These are phyloP conservation scores for Passer montanus DNA, from an alignment of 2,113 vertebrate genomes.

Conservation along the genomic window DNA sequence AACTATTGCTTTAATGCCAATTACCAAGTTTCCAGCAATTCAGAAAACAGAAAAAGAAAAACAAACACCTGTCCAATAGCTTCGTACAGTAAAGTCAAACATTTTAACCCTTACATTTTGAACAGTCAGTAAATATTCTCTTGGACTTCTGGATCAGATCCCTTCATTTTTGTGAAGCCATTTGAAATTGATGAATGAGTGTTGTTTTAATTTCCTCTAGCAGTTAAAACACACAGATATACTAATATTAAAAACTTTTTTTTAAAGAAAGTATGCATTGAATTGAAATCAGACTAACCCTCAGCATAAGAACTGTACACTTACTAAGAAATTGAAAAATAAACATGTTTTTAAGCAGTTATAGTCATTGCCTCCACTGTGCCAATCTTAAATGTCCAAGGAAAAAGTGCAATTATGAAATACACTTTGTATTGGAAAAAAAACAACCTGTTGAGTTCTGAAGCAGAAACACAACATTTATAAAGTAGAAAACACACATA, in stretches of 20 bases:
- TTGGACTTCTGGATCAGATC: slow-evolving; percentile 6
- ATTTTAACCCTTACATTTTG: neutral
- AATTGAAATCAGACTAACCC: neutral
- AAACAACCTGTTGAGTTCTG: neutral
- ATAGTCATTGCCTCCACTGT: neutral
- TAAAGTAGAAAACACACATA: neutral
- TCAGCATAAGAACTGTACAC: neutral
- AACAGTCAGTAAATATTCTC: neutral
- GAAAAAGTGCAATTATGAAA: neutral
- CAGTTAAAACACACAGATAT: neutral
- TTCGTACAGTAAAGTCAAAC: neutral
- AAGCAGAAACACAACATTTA: neutral
- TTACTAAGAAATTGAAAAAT: neutral
- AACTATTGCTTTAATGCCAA: neutral
- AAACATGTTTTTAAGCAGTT: neutral
- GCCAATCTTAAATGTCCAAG: neutral
- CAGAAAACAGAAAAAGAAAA: neutral
- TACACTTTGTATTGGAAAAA: neutral
- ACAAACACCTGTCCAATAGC: neutral
- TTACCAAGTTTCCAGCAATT: neutral
- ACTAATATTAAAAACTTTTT: neutral
- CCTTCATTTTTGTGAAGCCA: neutral
- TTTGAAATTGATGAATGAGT: neutral
- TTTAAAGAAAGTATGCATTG: neutral
- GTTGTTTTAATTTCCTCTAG: neutral